Evolutionary conservation across 2,888 invertebrate genomes (phyloP), one percentile per base, ranked within the genome.

Genomic region (Neoaliturus tenellus): DNA sequence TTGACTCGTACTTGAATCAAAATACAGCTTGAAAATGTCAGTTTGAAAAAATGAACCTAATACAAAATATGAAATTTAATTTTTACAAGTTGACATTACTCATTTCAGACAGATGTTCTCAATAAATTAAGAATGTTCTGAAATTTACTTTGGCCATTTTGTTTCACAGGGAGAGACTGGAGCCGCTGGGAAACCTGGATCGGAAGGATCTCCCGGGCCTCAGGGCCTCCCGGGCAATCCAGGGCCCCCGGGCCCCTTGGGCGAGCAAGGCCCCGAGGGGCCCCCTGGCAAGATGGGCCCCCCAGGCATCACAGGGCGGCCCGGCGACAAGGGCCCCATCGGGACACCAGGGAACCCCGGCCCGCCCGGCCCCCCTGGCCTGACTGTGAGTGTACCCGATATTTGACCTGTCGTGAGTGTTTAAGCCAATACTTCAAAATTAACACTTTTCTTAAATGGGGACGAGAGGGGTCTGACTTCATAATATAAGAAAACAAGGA

Each of bases 191-290:
- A 95, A 95, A 90, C 92, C 94, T 8, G 96, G 96, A 25, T 91
- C 92, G 73, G 95, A 95, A 88, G 96, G 96, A 2, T 92, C 93
- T n/a, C 91, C 93, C 1, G 96, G 96, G 51, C 93, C 93, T 44
- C 91, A 92, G 28, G 96, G 96, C 5, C 89, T 93, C 75, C 90
- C 92, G 23, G 96, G 96, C 2, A 92, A 94, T 0, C 93, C 93
- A 87, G 96, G 96, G 0, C 92, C 93, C 0, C 92, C 93, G 5
- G 96, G 96, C 20, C 90, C 90, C 12, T 87, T 89, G 73, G 93
- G 93, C 12, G 94, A 94, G 88, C 90, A 91, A 85, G 94, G 94
- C 25, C 91, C 92, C 0, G 80, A 84, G 51, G 86, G 95, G 82
- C 90, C 91, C 3, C 90, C 92, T 41, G 94, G 95, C 71, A 89